A percentile compares a stretch with the other conserved stretches of the same genome.
Evolutionary conservation across 2,797 vertebrate genomes (phyloP).

Genomic region (Muraenolepis orangiensis): DNA sequence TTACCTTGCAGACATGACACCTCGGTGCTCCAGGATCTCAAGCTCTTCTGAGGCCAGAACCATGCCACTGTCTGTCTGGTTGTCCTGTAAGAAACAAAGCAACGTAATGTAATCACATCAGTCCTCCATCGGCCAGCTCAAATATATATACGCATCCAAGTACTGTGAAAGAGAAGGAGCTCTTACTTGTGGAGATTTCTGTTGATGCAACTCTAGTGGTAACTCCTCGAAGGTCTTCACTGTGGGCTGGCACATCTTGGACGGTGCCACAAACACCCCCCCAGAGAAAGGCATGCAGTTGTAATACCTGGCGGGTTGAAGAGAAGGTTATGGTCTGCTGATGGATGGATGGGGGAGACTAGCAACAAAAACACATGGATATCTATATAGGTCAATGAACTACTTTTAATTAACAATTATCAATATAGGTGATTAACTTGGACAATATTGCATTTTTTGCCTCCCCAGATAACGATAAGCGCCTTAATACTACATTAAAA

Average conservation of each 20-base stretch:
- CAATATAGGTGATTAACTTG: no score
- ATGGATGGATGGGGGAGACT: not conserved
- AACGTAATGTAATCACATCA: not conserved
- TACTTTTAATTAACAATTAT: no score
- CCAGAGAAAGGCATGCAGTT: conserved; percentile 93
- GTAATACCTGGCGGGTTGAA: conserved; percentile 83
- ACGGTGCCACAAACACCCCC: conserved; percentile 80
- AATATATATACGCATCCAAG: not conserved
- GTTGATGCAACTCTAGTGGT: conserved; percentile 82
- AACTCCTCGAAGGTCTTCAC: conserved; percentile 96
- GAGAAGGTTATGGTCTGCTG: not conserved
- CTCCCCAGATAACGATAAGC: no score
- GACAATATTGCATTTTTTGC: no score
- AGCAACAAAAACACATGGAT: not conserved
- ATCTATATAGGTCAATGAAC: no score
- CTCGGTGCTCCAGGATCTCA: conserved; percentile 87
- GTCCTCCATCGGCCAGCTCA: not conserved
- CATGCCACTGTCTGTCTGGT: conserved; percentile 99
- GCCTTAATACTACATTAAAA: no score
- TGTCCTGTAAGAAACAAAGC: conserved; percentile 82
- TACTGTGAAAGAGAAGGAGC: conserved; percentile 9
- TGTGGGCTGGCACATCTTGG: conserved; percentile 79
- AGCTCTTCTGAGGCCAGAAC: conserved; percentile 97
- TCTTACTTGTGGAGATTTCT: conserved; percentile 84
- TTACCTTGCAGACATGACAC: conserved; percentile 81